Conservation (phyloP, 1,140 invertebrate species). For the Charaxes varanes region DNA sequence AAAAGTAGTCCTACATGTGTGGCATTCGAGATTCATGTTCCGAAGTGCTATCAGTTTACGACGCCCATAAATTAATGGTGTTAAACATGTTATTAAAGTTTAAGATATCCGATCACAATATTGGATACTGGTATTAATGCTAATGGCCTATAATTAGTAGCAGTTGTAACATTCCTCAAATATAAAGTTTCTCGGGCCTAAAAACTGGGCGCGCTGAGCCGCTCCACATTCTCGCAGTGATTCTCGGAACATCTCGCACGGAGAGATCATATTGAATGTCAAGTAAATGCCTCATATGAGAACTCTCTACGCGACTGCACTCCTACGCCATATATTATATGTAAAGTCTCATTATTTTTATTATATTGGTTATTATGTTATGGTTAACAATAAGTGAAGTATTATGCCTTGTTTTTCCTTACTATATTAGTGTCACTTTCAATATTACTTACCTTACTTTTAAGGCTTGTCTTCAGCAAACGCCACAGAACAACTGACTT, state of each 20-base stretch:
- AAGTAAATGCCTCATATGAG: neutral
- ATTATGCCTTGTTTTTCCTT: too few species aligned
- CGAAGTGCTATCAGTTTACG: neutral
- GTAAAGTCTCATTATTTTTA: too few species aligned
- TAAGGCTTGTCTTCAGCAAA: too few species aligned
- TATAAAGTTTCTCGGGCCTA: slow-evolving; percentile 1
- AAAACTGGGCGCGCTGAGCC: neutral
- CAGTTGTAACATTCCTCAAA: neutral
- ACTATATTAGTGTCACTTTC: too few species aligned
- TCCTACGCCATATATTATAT: too few species aligned
- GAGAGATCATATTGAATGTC: neutral
- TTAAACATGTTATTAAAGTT: neutral
- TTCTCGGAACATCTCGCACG: neutral
- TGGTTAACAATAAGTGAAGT: too few species aligned
- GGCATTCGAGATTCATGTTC: too few species aligned
- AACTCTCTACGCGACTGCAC: too few species aligned
- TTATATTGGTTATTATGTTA: too few species aligned
- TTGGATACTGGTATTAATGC: neutral
- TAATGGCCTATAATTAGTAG: neutral
- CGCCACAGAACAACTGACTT: too few species aligned
- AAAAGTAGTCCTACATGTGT: too few species aligned
- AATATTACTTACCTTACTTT: too few species aligned
- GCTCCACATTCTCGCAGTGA: neutral
- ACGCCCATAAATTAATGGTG: neutral
- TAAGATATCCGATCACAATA: neutral